Evolutionary conservation across 2,113 vertebrate genomes (phyloP).

Genomic region (Tetraodon nigroviridis): DNA sequence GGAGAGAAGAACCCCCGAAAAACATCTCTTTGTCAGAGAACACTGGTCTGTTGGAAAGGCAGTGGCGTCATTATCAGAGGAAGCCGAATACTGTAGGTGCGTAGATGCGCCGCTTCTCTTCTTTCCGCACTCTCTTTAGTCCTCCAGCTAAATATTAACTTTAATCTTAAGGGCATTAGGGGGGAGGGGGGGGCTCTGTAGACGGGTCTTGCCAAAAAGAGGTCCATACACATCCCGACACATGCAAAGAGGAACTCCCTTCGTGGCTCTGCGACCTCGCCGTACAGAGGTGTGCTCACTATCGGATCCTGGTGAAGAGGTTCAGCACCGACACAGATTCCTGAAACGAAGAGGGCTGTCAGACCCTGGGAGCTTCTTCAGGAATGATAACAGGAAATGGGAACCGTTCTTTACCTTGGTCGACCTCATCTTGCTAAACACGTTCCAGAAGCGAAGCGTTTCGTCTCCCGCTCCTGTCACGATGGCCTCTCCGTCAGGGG

Average conservation of each 20-base stretch:
- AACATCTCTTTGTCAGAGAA: constrained; percentile 11
- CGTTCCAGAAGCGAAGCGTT: constrained; percentile 96
- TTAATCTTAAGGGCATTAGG: constrained; percentile 15
- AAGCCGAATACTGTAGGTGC: constrained; percentile 32
- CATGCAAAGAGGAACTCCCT: constrained; percentile 35
- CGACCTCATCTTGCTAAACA: constrained; percentile 97
- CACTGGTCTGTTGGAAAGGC: constrained; percentile 30
- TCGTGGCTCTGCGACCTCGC: constrained; percentile 11
- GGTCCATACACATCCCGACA: constrained; percentile 7
- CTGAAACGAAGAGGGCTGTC: constrained; percentile 53
- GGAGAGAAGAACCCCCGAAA: constrained; percentile 11
- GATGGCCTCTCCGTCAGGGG: constrained; percentile 97
- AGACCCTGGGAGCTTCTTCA: neutral
- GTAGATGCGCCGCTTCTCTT: constrained; percentile 7
- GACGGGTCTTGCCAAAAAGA: constrained; percentile 36
- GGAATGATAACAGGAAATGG: neutral
- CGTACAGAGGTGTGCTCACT: constrained; percentile 45
- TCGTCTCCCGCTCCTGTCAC: constrained; percentile 97
- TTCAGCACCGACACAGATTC: constrained; percentile 91
- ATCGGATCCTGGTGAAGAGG: constrained; percentile 94
- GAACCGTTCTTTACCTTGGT: constrained; percentile 81
- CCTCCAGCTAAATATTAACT: constrained; percentile 21
- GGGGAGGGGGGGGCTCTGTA: constrained; percentile 17
- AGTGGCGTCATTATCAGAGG: constrained; percentile 23
- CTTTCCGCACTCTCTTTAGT: constrained; percentile 11